A percentile compares a stretch with the other conserved stretches of the same genome.
These are phyloP conservation scores for Drosophila longiperda DNA, from an alignment of 2,888 invertebrate genomes.

Conservation along the genomic window DNA sequence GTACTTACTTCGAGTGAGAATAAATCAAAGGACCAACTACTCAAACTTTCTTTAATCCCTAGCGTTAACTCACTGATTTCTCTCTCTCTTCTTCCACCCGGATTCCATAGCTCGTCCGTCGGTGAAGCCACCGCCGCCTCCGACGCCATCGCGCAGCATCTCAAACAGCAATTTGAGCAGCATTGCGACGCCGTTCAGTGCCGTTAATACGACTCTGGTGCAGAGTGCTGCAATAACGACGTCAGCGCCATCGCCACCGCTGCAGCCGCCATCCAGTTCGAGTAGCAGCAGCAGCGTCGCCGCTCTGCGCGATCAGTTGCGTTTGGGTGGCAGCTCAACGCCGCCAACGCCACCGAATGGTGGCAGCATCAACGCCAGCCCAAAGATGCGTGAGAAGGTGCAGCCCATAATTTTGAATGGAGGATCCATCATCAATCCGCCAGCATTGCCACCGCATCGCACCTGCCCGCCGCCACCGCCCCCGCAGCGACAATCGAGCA, in stretches of 20 bases:
- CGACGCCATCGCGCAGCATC: conserved; percentile 84
- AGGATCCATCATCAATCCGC: conserved; percentile 81
- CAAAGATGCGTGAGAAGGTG: conserved; percentile 71
- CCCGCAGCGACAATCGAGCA: conserved; percentile 83
- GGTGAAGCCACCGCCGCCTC: conserved; percentile 85
- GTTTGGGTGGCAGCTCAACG: conserved; percentile 71
- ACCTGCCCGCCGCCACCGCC: conserved; percentile 85
- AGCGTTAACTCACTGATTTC: not conserved
- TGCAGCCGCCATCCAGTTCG: conserved; percentile 76
- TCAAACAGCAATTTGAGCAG: conserved; percentile 84
- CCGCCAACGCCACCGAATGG: conserved; percentile 62
- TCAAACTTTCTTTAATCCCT: not conserved
- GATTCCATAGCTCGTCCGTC: conserved; percentile 81
- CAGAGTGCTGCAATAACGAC: conserved; percentile 68
- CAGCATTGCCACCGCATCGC: conserved; percentile 85
- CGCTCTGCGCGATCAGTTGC: conserved; percentile 83
- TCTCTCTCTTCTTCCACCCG: not conserved
- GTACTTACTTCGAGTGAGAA: not conserved
- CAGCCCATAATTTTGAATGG: conserved; percentile 81
- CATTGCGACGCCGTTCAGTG: conserved; percentile 71
- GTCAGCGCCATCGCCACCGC: conserved; percentile 58
- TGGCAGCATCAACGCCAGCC: conserved; percentile 58
- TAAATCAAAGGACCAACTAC: not conserved
- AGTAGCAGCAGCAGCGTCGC: conserved; percentile 82
- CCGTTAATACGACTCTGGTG: conserved; percentile 76